phyloP scores from a whole-genome alignment of 2,113 vertebrate species.

The Eleginops maclovinus region DNA sequence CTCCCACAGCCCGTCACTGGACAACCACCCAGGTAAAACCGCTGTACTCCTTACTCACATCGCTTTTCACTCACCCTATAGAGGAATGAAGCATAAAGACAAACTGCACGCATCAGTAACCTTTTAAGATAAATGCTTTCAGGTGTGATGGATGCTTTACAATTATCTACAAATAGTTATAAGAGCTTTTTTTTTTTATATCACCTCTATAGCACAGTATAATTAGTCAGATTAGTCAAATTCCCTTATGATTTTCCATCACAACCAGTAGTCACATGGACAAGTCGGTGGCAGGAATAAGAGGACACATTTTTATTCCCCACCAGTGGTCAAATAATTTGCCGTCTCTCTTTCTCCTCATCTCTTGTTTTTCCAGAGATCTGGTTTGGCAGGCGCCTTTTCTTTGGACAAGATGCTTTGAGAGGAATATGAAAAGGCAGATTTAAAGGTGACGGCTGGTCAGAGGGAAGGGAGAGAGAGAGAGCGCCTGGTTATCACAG shows the following conservation, averaged over 20 bases:
- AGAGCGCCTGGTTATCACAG: conserved; percentile 76
- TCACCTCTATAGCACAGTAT: neutral
- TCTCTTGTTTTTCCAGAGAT: conserved; percentile 97
- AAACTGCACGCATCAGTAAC: conserved; percentile 14
- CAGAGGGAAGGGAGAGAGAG: conserved; percentile 82
- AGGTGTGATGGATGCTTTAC: conserved; percentile 14
- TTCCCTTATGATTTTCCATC: neutral
- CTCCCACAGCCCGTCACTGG: conserved; percentile 46
- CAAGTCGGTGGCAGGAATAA: conserved; percentile 85
- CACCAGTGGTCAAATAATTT: conserved; percentile 92
- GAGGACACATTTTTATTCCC: conserved; percentile 83
- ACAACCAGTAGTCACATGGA: neutral
- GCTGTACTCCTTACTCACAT: conserved; percentile 39
- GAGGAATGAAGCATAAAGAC: conserved; percentile 25
- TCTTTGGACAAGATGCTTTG: conserved; percentile 98
- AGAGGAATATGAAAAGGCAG: conserved; percentile 99
- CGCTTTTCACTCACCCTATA: conserved; percentile 39
- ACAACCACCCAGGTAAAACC: conserved; percentile 69
- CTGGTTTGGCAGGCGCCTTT: conserved; percentile 95
- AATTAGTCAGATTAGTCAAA: neutral
- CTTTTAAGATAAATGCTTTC: conserved; percentile 19
- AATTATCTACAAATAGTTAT: neutral
- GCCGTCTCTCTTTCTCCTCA: conserved; percentile 78
- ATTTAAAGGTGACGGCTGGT: conserved; percentile 98
- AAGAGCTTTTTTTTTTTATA: conserved; percentile 1